Evolutionary conservation across 2,797 vertebrate species (phyloP).

Genomic region (Furcifer pardalis): DNA sequence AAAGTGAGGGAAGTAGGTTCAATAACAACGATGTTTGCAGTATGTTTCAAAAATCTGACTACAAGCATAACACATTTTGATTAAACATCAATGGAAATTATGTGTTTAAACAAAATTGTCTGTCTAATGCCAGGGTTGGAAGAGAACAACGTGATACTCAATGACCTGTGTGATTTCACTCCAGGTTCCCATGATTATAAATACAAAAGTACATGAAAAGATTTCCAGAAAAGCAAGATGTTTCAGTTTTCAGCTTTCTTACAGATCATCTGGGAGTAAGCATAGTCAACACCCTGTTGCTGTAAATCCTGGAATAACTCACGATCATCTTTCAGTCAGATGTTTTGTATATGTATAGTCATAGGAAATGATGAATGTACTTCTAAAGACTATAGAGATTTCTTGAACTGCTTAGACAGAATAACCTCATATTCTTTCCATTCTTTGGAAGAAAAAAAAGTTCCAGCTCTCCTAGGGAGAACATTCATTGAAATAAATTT

Average conservation of each 20-base stretch:
- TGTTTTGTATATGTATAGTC: background rate
- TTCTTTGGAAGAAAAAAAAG: background rate
- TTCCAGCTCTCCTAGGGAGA: background rate
- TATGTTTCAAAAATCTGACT: background rate
- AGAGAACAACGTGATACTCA: background rate
- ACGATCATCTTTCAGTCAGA: background rate
- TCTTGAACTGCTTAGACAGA: conserved; percentile 13
- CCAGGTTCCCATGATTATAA: background rate
- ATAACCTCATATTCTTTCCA: background rate
- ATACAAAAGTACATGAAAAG: background rate
- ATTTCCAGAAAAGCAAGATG: background rate
- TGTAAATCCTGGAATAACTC: background rate
- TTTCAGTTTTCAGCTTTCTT: background rate
- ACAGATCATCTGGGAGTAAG: background rate
- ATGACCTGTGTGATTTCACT: background rate
- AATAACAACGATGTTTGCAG: too few relatives aligned
- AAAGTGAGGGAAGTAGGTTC: background rate
- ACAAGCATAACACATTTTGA: background rate
- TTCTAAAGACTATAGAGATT: background rate
- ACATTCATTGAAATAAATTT: background rate
- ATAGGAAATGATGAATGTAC: background rate
- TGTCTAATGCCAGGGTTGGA: background rate
- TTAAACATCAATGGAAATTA: too few relatives aligned
- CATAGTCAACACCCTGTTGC: background rate
- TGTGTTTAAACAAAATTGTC: too few relatives aligned